Conservation (phyloP, 2,113 vertebrate genomes). For the Mandrillus leucophaeus region DNA sequence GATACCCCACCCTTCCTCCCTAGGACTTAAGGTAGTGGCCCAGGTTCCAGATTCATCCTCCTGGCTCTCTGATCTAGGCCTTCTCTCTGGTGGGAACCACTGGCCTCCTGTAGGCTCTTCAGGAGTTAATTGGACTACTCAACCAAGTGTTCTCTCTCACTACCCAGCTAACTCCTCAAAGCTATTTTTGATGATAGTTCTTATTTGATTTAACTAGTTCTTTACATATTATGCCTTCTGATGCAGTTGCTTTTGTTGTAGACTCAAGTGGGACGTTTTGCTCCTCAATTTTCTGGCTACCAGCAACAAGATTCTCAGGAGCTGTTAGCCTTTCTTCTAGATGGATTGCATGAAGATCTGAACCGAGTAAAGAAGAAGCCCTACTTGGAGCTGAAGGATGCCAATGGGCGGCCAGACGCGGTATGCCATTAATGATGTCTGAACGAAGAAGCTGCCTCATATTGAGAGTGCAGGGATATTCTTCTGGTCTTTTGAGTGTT, state of each 20-base stretch:
- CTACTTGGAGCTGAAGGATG: conserved; percentile 95
- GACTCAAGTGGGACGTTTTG: conserved; percentile 97
- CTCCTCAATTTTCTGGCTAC: conserved; percentile 98
- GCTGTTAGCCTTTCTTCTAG: conserved; percentile 95
- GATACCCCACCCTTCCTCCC: not conserved
- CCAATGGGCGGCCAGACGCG: conserved; percentile 94
- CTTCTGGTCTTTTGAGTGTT: not conserved
- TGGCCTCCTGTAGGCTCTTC: not conserved
- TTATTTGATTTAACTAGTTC: not conserved
- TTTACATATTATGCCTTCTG: not conserved
- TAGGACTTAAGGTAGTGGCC: not conserved
- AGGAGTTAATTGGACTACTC: not conserved
- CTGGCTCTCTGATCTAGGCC: not conserved
- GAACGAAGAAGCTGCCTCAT: not conserved
- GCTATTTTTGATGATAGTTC: not conserved
- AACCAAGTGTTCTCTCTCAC: not conserved
- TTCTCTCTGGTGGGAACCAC: not conserved
- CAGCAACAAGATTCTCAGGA: conserved; percentile 99
- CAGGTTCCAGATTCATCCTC: not conserved
- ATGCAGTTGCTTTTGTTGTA: conserved; percentile 77
- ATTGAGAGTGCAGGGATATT: not conserved
- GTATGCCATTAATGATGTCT: conserved; percentile 78
- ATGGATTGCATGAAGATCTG: conserved; percentile 97
- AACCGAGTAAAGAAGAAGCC: conserved; percentile 98
- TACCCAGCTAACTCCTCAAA: not conserved